Evolutionary conservation across 1,140 invertebrate genomes (phyloP), one percentile per base, ranked within the genome.

Genomic region (Eumeta japonica): DNA sequence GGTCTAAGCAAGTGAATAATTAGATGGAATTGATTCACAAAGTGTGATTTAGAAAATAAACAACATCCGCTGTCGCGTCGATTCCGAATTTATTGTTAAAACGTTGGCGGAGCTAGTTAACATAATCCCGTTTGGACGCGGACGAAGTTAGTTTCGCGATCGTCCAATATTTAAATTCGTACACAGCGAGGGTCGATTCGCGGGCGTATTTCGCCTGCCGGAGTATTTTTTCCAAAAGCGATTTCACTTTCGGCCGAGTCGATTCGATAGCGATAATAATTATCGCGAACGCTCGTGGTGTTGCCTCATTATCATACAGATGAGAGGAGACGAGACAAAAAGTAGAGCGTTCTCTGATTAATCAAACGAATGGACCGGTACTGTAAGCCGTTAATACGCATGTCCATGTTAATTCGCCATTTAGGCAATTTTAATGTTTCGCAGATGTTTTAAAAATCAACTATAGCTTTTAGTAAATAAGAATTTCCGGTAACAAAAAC

Each of bases 351-450:
- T 54, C 62, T 54, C 28, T 55, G 64, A 62, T 71, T 74, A 70
- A 71, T 74, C 62, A 70, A 56, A 53, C 54, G 68, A 68, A 67
- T 67, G 64, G 58, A 61, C 62, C 57, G 65, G 71, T 66, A 71
- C 62, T 62, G 63, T 51, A 53, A 60, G n/a, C n/a, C n/a, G 61
- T 63, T 74, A 74, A 74, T 67, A 71, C 60, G 67, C 61, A 71
- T 74, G 71, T 73, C 65, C 71, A 71, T 54, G 71, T 71, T 68
- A 71, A 68, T 71, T 71, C 68, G 68, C 68, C 68, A 71, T 65
- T 58, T 52, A 53, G 50, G 24, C 43, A 51, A n/a, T n/a, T n/a
- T n/a, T n/a, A n/a, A n/a, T n/a, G n/a, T n/a, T n/a, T n/a, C n/a
- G n/a, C n/a, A n/a, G n/a, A n/a, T n/a, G n/a, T n/a, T n/a, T n/a